Conservation (phyloP, 2,113 vertebrate species). For the Anarrhichthys ocellatus region DNA sequence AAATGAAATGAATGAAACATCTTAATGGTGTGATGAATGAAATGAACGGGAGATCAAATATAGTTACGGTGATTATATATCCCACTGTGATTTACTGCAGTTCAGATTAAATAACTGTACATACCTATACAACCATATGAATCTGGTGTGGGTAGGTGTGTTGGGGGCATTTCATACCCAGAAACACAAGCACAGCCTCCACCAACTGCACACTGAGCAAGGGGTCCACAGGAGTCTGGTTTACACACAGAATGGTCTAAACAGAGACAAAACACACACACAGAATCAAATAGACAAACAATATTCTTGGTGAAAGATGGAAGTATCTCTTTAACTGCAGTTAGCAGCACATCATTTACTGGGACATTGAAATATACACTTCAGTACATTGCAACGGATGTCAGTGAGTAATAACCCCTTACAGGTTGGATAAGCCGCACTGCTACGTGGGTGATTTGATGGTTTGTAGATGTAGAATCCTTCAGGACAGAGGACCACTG, state of each 20-base stretch:
- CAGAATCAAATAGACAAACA: neutral
- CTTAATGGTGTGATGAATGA: neutral
- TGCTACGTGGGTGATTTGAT: accelerated
- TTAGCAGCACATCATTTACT: neutral
- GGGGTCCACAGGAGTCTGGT: constrained; percentile 54
- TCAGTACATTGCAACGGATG: neutral
- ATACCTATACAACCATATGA: constrained; percentile 73
- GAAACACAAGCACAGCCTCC: constrained; percentile 60
- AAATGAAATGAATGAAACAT: neutral
- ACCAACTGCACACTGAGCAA: neutral
- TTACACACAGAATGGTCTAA: constrained; percentile 52
- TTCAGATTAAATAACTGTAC: neutral
- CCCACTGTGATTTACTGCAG: neutral
- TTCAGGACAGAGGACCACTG: constrained; percentile 43
- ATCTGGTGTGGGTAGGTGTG: neutral
- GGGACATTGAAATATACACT: neutral
- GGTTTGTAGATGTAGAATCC: constrained; percentile 64
- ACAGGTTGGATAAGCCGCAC: constrained; percentile 43
- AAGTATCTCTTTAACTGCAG: neutral
- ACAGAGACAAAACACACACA: neutral
- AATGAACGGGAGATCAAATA: neutral
- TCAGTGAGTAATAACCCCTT: constrained; percentile 2
- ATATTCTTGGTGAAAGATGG: neutral
- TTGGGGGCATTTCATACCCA: constrained; percentile 39
- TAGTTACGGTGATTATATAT: neutral